phyloP scores from a whole-genome alignment of 2,888 invertebrate genomes.

The Cheilosia vernalis region DNA sequence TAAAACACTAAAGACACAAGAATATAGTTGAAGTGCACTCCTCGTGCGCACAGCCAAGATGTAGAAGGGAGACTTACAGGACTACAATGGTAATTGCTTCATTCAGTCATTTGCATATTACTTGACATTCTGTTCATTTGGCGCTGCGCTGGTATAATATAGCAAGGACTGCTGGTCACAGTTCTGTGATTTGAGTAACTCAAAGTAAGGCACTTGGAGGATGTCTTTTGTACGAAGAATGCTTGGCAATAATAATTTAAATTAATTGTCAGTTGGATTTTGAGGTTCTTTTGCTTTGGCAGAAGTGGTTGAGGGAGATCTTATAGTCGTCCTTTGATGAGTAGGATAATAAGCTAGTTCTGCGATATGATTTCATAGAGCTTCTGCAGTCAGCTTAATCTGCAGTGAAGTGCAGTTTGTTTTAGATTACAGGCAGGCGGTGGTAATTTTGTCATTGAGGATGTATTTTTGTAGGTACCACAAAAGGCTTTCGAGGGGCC shows the following conservation, averaged over 20 bases:
- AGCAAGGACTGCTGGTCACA: not conserved
- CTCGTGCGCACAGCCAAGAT: not conserved
- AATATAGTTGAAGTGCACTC: slow-evolving; percentile 25
- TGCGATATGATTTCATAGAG: no score
- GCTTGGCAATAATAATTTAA: slow-evolving; percentile 11
- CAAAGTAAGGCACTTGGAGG: slow-evolving; percentile 1
- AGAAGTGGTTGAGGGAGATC: not conserved
- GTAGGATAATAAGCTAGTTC: no score
- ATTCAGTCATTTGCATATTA: slow-evolving; percentile 31
- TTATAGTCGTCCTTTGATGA: not conserved
- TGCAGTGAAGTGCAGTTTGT: no score
- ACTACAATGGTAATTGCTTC: not conserved
- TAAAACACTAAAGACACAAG: slow-evolving; percentile 25
- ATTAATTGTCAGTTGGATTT: not conserved
- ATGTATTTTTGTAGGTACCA: no score
- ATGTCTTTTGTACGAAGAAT: slow-evolving; percentile 16
- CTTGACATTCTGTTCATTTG: slow-evolving; percentile 28
- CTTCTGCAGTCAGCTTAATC: no score
- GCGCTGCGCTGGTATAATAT: not conserved
- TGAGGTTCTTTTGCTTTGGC: not conserved
- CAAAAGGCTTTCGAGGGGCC: no score
- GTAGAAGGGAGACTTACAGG: not conserved
- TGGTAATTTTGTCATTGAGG: no score
- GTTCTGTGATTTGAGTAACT: slow-evolving; percentile 15
- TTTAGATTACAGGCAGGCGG: no score